A percentile compares a stretch with the other conserved stretches of the same genome.
Evolutionary conservation across 2,113 vertebrate species (phyloP).

Genomic region (Tachysurus vachellii): DNA sequence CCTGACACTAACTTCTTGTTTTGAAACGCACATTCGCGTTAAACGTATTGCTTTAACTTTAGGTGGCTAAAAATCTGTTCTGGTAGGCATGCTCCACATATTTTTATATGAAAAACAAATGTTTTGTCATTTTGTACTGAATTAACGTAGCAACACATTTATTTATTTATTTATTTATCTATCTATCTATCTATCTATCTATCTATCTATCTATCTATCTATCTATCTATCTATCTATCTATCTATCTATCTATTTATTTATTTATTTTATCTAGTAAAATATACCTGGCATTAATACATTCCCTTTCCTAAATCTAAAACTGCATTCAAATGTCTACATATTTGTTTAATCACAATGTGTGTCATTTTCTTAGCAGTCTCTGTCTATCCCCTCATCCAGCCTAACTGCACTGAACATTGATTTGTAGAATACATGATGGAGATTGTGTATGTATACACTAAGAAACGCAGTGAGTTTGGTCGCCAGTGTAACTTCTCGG

Average conservation of each 20-base stretch:
- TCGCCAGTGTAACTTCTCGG: slow-evolving; percentile 82
- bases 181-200: too few species aligned
- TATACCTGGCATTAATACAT: not conserved
- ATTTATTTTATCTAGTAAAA: not conserved
- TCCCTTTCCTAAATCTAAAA: not conserved
- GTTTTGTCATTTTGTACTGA: not conserved
- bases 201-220: too few species aligned
- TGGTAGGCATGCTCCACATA: not conserved
- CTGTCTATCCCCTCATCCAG: not conserved
- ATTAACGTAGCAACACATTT: not conserved
- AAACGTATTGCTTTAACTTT: not conserved
- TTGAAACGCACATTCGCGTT: not conserved
- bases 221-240: too few species aligned
- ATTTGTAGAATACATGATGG: slow-evolving; percentile 71
- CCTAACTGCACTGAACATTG: not conserved
- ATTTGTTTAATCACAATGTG: not conserved
- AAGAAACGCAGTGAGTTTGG: slow-evolving; percentile 87
- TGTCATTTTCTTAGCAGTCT: not conserved
- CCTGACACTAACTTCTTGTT: not conserved
- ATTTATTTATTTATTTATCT: not conserved
- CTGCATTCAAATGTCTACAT: not conserved
- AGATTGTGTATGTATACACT: slow-evolving; percentile 80
- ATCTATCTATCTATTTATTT: too few species aligned
- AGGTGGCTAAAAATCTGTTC: not conserved
- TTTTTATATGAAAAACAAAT: not conserved